A percentile compares a stretch with the other conserved stretches of the same genome.
phyloP scores from a whole-genome alignment of 2,797 vertebrate genomes.

The Lagorchestes hirsutus region DNA sequence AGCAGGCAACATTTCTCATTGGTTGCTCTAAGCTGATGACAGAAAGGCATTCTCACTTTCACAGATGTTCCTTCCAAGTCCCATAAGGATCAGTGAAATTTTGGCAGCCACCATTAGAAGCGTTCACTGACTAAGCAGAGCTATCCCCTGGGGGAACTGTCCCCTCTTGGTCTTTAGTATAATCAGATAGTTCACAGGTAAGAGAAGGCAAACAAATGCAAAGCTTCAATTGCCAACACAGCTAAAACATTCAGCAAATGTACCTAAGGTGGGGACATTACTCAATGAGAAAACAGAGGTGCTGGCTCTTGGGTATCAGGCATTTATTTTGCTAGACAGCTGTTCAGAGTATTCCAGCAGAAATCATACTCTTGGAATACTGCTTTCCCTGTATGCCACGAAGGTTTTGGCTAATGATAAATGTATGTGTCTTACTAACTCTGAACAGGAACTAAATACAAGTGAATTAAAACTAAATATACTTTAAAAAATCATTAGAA shows the following conservation, averaged over 20 bases:
- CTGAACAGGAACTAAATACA: neutral
- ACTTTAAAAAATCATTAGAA: neutral
- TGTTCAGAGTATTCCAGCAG: neutral
- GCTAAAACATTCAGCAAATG: neutral
- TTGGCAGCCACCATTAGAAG: neutral
- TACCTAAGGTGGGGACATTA: neutral
- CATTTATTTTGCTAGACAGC: neutral
- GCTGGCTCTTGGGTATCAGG: conserved; percentile 19
- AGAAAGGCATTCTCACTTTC: conserved; percentile 38
- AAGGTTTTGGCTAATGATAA: neutral
- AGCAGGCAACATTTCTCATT: neutral
- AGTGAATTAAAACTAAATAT: neutral
- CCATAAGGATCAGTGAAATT: neutral
- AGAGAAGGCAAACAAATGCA: neutral
- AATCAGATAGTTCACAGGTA: neutral
- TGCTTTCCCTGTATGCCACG: neutral
- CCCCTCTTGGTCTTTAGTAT: neutral
- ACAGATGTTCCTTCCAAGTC: conserved; percentile 12
- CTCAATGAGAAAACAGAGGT: neutral
- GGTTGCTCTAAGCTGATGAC: conserved; percentile 11
- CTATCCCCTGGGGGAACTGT: neutral
- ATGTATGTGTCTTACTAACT: neutral
- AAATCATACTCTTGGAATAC: neutral
- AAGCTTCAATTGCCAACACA: conserved; percentile 8
- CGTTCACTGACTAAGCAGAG: neutral